Conservation (phyloP, 2,113 vertebrate species). For the Holacanthus passer region DNA sequence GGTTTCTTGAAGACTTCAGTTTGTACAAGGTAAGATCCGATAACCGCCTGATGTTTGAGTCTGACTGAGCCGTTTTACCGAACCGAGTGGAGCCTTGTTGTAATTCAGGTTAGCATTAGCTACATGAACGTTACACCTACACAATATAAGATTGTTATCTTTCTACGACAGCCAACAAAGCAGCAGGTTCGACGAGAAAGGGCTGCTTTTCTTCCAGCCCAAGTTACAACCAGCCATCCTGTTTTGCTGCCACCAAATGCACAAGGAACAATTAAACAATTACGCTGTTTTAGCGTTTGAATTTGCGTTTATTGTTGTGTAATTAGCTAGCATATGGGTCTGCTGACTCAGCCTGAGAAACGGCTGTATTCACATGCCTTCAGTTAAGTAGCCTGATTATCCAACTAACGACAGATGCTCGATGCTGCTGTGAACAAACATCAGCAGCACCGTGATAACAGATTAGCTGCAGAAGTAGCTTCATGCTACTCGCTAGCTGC, state of each 20-base stretch:
- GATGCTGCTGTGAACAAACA: not conserved
- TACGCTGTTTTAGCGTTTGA: slow-evolving; percentile 11
- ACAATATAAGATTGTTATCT: slow-evolving; percentile 52
- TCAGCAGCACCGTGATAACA: not conserved
- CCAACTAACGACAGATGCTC: not conserved
- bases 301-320: slow-evolving; percentile 61
- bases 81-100: slow-evolving; percentile 59
- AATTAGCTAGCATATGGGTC: slow-evolving; percentile 35
- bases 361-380: not conserved
- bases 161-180: not conserved
- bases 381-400: not conserved
- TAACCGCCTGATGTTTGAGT: slow-evolving; percentile 8
- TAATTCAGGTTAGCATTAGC: slow-evolving; percentile 71
- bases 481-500: slow-evolving; percentile 27
- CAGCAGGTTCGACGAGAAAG: not conserved
- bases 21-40: slow-evolving; percentile 70
- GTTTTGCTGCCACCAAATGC: not conserved
- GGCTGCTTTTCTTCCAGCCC: not conserved
- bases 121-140: slow-evolving; percentile 48
- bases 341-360: slow-evolving; percentile 9
- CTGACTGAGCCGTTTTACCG: slow-evolving; percentile 36
- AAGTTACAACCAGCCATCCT: not conserved
- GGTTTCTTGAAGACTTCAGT: slow-evolving; percentile 30
- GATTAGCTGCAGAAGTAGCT: slow-evolving; percentile 14
- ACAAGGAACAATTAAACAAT: not conserved